Base-by-base conservation (phyloP, 2,113 vertebrate genomes). In the Tachysurus vachellii region DNA sequence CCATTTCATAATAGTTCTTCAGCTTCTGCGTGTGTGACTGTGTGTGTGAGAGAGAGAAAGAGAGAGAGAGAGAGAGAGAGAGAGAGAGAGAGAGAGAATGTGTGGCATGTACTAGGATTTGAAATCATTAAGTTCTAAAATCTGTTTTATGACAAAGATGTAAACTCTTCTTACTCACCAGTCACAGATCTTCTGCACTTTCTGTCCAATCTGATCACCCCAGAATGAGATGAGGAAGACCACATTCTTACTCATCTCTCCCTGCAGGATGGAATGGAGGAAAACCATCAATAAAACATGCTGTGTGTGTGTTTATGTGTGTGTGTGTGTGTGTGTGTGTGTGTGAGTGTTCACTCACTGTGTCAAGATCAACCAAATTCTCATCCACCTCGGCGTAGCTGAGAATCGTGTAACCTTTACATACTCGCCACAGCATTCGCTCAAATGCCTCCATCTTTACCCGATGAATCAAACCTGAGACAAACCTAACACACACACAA, bases 151-250 rank as follows among this genome's bases (percentile, higher is more conserved):
- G 19, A 73, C 0, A 5, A 44, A 4, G 0, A 23, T 19, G 13
- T 50, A 53, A 47, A 42, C 42, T 23, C 11, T 9, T 73, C 4
- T 10, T 47, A 75, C 96, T 96, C 92, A 99, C 98, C 98, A 99
- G 42, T 99, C 98, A 70, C 98, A 99, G 87, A 99, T 99, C 93
- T 98, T 99, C 94, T 98, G 97, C 16, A 99, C 97, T 92, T 99
- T 99, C 90, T 98, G 97, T 82, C 98, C 97, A 19, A 99, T 98
- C 91, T 99, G 97, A 83, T 99, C 98, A 36, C 98, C 98, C 97
- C 98, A 99, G 56, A 98, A 99, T 56, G 98, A 99, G 87, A 99
- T 96, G 85, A 99, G 95, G 90, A 99, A 99, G 76, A 98, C 98
- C 11, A 97, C 96, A 91, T 95, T 98, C 89, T 97, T 97, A 81